phyloP scores from a whole-genome alignment of 2,113 vertebrate species.

The Trogon surrucura region DNA sequence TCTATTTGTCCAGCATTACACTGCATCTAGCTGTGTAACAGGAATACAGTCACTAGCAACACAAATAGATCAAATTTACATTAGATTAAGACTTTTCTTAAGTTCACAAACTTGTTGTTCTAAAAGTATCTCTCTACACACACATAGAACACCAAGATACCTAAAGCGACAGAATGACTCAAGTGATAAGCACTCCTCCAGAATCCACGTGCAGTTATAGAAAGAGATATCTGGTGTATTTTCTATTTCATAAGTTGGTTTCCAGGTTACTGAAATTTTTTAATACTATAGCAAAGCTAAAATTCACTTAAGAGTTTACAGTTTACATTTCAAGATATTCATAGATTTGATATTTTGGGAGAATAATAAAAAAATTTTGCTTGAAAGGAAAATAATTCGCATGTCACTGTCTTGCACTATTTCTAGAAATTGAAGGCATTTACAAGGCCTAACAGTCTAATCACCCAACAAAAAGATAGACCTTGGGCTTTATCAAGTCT shows the following conservation, averaged over 20 bases:
- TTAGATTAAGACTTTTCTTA: not conserved
- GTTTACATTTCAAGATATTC: not conserved
- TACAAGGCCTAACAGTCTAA: not conserved
- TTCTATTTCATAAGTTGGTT: not conserved
- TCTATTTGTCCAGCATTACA: not conserved
- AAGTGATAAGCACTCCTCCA: not conserved
- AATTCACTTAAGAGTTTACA: not conserved
- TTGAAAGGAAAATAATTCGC: not conserved
- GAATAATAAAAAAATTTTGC: not conserved
- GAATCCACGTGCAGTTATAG: not conserved
- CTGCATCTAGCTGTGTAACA: not conserved
- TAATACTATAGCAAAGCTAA: not conserved
- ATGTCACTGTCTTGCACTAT: not conserved
- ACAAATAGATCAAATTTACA: not conserved
- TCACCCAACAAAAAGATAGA: not conserved
- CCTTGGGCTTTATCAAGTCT: not conserved
- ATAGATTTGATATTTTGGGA: not conserved
- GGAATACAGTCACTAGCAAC: not conserved
- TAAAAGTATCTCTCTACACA: not conserved
- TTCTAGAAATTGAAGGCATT: not conserved
- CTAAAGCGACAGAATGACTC: not conserved
- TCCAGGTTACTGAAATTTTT: not conserved
- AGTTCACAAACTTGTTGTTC: not conserved
- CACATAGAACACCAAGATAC: not conserved
- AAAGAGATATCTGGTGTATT: not conserved